Base-by-base conservation (phyloP, 2,797 vertebrate genomes). In the Chiropotes sagulatus region DNA sequence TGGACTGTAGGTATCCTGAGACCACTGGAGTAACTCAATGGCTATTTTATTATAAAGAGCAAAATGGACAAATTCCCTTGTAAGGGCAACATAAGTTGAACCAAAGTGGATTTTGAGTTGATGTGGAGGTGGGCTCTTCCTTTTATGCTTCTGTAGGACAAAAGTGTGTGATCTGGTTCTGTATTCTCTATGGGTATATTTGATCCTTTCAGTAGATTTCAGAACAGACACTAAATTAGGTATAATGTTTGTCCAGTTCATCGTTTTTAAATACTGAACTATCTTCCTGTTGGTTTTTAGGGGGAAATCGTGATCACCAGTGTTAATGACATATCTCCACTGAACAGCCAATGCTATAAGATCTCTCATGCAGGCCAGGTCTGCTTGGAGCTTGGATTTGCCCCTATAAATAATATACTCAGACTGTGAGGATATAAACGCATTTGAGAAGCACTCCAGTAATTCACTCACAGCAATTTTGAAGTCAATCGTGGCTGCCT, bases 221-320 rank as follows among this genome's bases (percentile, higher is more conserved):
- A 44, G 24, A 24, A 87, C 52, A 13, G 90, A 78, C 22, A 93
- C 41, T 19, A 96, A 61, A 26, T 64, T 80, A 26, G 94, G 93
- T 9, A 94, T 97, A 30, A 96, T 48, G 33, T 97, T 97, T 87
- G 96, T 95, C 3, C 94, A 90, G 33, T 97, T 92, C 52, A 93
- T 80, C 8, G 33, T 89, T 90, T 97, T 98, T 57, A 97, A 70
- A 90, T 96, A 88, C 5, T 78, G 73, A 26, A 93, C 72, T 41
- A 88, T 97, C 76, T 97, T 87, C 82, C 88, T 88, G 28, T 96
- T 96, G 44, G 93, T 96, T 87, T 96, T 96, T 52, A 97, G 90
- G 36, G 92, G 84, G n/a, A 96, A 96, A 90, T 97, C 52, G 7
- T 96, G 87, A 46, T 78, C 70, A 48, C 39, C 58, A 0, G 19